Evolutionary conservation across 2,888 invertebrate species (phyloP).

Genomic region (Cantharis flavilabris): DNA sequence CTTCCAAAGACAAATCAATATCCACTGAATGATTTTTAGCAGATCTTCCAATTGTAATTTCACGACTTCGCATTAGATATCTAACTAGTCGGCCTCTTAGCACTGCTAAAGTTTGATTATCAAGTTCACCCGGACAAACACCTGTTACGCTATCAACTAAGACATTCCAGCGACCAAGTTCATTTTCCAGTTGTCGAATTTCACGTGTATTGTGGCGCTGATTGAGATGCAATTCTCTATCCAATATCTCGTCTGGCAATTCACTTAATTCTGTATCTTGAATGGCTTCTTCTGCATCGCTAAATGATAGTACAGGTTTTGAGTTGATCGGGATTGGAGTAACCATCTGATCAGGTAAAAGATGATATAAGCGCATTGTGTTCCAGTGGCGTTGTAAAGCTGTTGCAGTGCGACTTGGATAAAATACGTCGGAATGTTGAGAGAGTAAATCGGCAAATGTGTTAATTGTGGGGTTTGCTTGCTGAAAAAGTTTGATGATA

Average conservation of each 20-base stretch:
- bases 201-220: conserved; percentile 58
- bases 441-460: conserved; percentile 84
- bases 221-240: conserved; percentile 72
- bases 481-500: conserved; percentile 23
- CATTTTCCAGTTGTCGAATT: conserved; percentile 86
- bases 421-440: conserved; percentile 84
- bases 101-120: conserved; percentile 91
- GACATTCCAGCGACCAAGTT: conserved; percentile 87
- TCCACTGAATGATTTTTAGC: conserved; percentile 89
- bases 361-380: conserved; percentile 86
- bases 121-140: conserved; percentile 84
- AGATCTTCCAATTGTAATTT: conserved; percentile 92
- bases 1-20: conserved; percentile 91
- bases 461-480: conserved; percentile 68
- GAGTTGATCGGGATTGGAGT: conserved; percentile 48
- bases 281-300: conserved; percentile 89
- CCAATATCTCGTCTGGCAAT: conserved; percentile 79
- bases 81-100: conserved; percentile 89
- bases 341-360: conserved; percentile 87
- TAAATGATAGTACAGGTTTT: conserved; percentile 70
- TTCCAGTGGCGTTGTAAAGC: conserved; percentile 89
- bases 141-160: conserved; percentile 89
- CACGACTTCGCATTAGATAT: conserved; percentile 91
- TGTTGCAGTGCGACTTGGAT: conserved; percentile 85
- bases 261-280: conserved; percentile 83